A percentile compares a stretch with the other conserved stretches of the same genome.
These are phyloP conservation scores for Hormiphora californensis DNA, from an alignment of 37 sponge, comb jelly and placozoan species.

Conservation along the genomic window DNA sequence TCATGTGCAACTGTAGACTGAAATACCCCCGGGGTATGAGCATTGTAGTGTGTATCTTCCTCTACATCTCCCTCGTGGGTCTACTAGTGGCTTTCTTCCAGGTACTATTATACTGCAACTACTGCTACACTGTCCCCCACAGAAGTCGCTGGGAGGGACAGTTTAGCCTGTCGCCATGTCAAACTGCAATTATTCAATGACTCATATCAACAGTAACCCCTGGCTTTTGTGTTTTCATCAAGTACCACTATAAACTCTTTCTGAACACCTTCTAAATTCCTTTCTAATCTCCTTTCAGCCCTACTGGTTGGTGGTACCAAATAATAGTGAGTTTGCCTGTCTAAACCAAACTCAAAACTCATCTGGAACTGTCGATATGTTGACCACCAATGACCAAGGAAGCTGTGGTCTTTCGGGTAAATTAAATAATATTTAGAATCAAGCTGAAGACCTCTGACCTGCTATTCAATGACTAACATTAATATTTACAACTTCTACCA, in stretches of 20 bases:
- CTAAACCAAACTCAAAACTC: background rate
- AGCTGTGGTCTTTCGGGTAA: background rate
- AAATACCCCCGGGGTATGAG: conserved; percentile 44
- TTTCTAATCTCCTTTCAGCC: background rate
- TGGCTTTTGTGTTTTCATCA: background rate
- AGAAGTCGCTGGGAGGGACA: no score
- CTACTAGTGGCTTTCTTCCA: conserved; percentile 33
- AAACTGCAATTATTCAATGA: no score
- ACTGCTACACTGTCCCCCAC: no score
- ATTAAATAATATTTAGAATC: no score
- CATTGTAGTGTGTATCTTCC: conserved; percentile 2
- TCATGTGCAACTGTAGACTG: conserved; percentile 21
- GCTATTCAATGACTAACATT: no score
- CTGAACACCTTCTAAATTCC: no score
- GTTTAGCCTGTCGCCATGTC: no score
- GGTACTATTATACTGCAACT: background rate
- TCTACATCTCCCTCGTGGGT: conserved; percentile 29
- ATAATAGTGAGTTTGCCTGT: background rate
- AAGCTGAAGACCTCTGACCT: no score
- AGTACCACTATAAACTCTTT: no score
- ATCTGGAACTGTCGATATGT: background rate
- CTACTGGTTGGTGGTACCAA: background rate
- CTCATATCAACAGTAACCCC: no score
- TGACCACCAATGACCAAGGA: background rate
- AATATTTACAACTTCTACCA: no score